These are phyloP conservation scores for Dromius quadrimaculatus DNA, from an alignment of 2,888 invertebrate species.

Conservation along the genomic window DNA sequence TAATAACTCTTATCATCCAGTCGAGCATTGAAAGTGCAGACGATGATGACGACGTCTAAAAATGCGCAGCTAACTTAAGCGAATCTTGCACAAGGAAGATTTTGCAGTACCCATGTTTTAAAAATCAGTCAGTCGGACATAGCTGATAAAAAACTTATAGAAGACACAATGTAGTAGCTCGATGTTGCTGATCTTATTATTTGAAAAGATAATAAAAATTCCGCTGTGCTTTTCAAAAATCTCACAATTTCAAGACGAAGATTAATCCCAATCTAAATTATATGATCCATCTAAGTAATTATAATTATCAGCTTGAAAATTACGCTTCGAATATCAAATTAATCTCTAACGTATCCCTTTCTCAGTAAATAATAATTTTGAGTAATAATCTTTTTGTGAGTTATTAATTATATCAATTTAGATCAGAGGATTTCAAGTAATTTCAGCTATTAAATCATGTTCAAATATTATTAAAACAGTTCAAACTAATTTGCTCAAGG, in stretches of 20 bases:
- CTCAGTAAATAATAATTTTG: no score
- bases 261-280: no score
- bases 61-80: constrained; percentile 8
- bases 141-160: constrained; percentile 24
- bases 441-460: not conserved
- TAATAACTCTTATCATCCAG: not conserved
- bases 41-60: not conserved
- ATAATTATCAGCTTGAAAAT: no score
- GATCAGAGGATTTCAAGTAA: not conserved
- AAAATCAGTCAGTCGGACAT: constrained; percentile 10
- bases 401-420: no score
- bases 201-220: not conserved
- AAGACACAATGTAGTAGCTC: not conserved
- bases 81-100: not conserved
- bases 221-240: not conserved
- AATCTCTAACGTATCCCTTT: no score
- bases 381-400: no score
- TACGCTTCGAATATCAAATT: no score
- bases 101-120: constrained; percentile 7
- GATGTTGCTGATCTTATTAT: not conserved
- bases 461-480: constrained; percentile 12
- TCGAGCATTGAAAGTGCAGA: constrained; percentile 1
- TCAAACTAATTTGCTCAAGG: constrained; percentile 11
- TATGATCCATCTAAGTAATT: no score
- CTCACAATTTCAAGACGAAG: no score